Evolutionary conservation across 2,113 vertebrate genomes (phyloP), one percentile per base, ranked within the genome.

Genomic region (Neopipo cinnamomea): DNA sequence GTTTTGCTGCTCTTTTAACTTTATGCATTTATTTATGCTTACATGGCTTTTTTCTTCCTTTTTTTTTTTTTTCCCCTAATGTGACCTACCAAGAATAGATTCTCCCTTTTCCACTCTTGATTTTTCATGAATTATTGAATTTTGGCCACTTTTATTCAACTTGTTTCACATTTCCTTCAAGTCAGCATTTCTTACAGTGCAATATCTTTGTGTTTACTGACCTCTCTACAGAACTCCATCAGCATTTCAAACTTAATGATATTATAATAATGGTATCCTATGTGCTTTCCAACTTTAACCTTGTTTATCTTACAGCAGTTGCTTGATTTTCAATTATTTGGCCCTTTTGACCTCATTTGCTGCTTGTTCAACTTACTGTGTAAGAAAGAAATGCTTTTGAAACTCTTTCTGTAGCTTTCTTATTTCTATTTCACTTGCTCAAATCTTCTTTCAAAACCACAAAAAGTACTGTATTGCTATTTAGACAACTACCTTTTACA

Each of bases 91-190:
- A 91, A 75, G 55, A 93, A 89, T 87, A 93, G 71, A 74, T 87
- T 96, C 13, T 88, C 33, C 11, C 7, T 91, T 96, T 95, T 59
- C 66, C 55, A 47, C 67, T 62, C n/a, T 77, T 71, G 80, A 91
- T 96, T 66, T 78, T 90, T 80, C 91, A 96, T 93, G 75, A 78
- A 96, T 95, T 93, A 89, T 84, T 90, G 78, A 96, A 91, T 96
- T 97, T 73, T 9, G 24, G 47, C 63, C 84, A 52, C 31, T 95
- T 96, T 84, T 92, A 95, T 96, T 86, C 89, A 88, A 89, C 63
- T 82, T 89, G 35, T 61, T 97, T 88, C 55, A 63, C 28, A 85
- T 94, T 81, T 74, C 65, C 42, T 91, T 42, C 84, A 81, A 93
- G 91, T 96, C 93, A 96, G 93, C 95, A 89, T 79, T 96, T 96